phyloP scores from a whole-genome alignment of 2,888 invertebrate species.

The Diarsia brunnea region DNA sequence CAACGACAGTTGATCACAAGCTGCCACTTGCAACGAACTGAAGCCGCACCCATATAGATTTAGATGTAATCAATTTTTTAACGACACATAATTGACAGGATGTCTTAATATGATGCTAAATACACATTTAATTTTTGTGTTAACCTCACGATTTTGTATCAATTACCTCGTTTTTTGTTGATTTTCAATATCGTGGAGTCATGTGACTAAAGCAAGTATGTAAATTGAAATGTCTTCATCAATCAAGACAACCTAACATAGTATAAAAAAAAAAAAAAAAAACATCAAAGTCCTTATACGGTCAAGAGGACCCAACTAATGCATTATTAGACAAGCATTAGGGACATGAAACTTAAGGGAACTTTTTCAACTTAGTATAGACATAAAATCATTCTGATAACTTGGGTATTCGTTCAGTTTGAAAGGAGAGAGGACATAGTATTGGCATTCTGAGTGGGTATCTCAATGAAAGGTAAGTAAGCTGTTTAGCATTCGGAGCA shows the following conservation, averaged over 20 bases:
- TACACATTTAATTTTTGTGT: constrained; percentile 16
- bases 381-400: neutral
- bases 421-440: constrained; percentile 2
- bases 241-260: neutral
- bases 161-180: constrained; percentile 2
- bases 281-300: neutral
- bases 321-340: neutral
- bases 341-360: neutral
- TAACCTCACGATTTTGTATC: constrained; percentile 29
- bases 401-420: constrained; percentile 1
- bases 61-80: constrained; percentile 60
- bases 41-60: constrained; percentile 70
- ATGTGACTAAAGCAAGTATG: neutral
- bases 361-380: neutral
- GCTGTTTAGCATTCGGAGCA: constrained; percentile 36
- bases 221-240: constrained; percentile 26
- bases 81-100: constrained; percentile 43
- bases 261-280: neutral
- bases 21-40: constrained; percentile 30
- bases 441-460: constrained; percentile 22
- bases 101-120: constrained; percentile 35
- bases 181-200: neutral
- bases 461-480: constrained; percentile 38
- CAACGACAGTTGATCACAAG: constrained; percentile 68
- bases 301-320: neutral